Percentiles rank a stretch among this genome's conserved stretches.
These are phyloP conservation scores for Leucoma salicis DNA, from an alignment of 2,888 invertebrate species.

Conservation along the genomic window DNA sequence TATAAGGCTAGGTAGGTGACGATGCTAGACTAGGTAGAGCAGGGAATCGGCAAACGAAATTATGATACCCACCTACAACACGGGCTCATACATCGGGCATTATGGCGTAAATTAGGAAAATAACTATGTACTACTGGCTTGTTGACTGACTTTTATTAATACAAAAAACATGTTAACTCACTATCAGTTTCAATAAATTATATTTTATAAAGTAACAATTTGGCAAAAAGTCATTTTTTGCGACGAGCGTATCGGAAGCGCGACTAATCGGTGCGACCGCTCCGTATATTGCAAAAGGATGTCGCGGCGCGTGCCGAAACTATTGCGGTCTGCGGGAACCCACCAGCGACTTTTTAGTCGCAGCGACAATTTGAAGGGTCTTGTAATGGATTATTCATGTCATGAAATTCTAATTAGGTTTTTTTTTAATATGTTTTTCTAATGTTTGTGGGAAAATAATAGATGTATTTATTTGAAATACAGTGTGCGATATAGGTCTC, in stretches of 20 bases:
- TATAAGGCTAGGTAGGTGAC: too few species aligned
- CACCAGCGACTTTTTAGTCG: constrained; percentile 13
- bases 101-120: too few species aligned
- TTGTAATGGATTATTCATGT: constrained; percentile 40
- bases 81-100: too few species aligned
- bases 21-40: too few species aligned
- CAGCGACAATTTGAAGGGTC: constrained; percentile 25
- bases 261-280: constrained; percentile 65
- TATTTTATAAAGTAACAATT: constrained; percentile 34
- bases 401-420: constrained; percentile 30
- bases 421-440: too few species aligned
- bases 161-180: constrained; percentile 5
- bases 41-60: too few species aligned
- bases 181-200: constrained; percentile 14
- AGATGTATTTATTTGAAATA: too few species aligned
- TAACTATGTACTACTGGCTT: too few species aligned
- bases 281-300: constrained; percentile 69
- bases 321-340: constrained; percentile 37
- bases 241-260: constrained; percentile 53
- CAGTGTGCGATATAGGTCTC: too few species aligned
- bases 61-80: too few species aligned
- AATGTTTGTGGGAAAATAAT: too few species aligned
- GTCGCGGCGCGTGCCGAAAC: constrained; percentile 61
- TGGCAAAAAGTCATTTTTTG: constrained; percentile 34
- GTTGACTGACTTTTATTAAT: too few species aligned